A percentile compares a stretch with the other conserved stretches of the same genome.
Evolutionary conservation across 2,113 vertebrate genomes (phyloP).

Genomic region (Entosphenus tridentatus): DNA sequence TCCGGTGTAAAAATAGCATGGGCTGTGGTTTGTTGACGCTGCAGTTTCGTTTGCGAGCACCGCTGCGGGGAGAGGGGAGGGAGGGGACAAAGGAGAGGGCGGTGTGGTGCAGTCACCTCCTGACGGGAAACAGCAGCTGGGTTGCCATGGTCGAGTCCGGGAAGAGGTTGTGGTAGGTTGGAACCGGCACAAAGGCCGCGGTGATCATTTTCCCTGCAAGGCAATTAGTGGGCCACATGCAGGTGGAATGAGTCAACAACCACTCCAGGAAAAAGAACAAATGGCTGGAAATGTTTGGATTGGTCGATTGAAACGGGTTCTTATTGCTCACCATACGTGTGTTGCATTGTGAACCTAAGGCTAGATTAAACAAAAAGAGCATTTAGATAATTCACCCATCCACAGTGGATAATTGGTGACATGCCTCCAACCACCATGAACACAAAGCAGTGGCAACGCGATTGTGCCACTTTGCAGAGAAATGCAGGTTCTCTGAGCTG

Average conservation of each 20-base stretch:
- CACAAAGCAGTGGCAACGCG: too few species aligned
- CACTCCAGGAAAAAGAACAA: neutral
- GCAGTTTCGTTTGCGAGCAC: too few species aligned
- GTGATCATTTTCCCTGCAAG: constrained; percentile 87
- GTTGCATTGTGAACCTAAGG: neutral
- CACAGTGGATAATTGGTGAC: neutral
- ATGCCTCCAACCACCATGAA: too few species aligned
- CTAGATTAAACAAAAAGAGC: neutral
- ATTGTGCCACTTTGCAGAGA: too few species aligned
- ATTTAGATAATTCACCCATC: neutral
- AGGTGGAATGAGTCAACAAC: neutral
- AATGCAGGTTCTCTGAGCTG: too few species aligned
- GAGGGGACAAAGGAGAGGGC: too few species aligned
- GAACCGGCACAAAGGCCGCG: constrained; percentile 77
- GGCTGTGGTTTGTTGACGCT: too few species aligned
- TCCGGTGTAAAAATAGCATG: too few species aligned
- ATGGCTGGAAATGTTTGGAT: neutral
- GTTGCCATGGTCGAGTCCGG: constrained; percentile 71
- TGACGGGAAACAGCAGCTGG: constrained; percentile 44
- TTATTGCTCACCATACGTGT: neutral
- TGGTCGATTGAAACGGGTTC: neutral
- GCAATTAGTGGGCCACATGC: constrained; percentile 1
- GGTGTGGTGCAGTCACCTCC: neutral
- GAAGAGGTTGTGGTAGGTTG: constrained; percentile 86
- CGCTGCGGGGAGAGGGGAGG: too few species aligned